These are phyloP conservation scores for Doryteuthis pealeii DNA, from an alignment of 1,140 invertebrate genomes.

Conservation along the genomic window DNA sequence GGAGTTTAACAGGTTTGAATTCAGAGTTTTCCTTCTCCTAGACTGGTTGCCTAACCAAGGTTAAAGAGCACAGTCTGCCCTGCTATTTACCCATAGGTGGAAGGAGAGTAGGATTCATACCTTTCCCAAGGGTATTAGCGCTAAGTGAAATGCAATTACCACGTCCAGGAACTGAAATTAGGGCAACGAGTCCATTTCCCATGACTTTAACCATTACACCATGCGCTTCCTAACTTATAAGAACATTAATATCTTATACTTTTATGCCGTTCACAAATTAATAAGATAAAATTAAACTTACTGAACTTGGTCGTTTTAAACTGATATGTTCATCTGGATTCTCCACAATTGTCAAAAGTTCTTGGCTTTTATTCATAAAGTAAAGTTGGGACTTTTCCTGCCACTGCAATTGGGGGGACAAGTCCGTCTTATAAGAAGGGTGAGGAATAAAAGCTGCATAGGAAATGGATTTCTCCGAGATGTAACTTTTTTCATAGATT, in stretches of 20 bases:
- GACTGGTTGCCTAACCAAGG: too few species aligned
- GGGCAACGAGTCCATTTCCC: too few species aligned
- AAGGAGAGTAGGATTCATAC: too few species aligned
- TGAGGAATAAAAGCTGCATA: conserved; percentile 37
- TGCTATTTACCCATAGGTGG: too few species aligned
- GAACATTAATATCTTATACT: background rate
- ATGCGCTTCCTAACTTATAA: too few species aligned
- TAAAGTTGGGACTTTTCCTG: conserved; percentile 32
- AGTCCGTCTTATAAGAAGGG: conserved; percentile 6
- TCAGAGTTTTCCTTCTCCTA: too few species aligned
- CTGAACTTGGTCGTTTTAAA: background rate
- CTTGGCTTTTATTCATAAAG: conserved; percentile 36
- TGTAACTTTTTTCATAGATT: conserved; percentile 39
- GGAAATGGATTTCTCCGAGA: conserved; percentile 13
- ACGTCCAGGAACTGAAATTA: too few species aligned
- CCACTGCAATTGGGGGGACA: conserved; percentile 25
- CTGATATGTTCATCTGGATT: background rate
- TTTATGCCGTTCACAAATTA: background rate
- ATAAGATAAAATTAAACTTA: background rate
- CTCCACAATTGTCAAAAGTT: conserved; percentile 24
- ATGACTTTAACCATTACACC: too few species aligned
- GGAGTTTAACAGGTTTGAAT: too few species aligned
- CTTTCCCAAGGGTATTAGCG: too few species aligned
- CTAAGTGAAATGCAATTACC: too few species aligned
- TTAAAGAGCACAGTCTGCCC: too few species aligned